Base-by-base conservation (phyloP, 2,888 invertebrate genomes). In the Drosophila dives region DNA sequence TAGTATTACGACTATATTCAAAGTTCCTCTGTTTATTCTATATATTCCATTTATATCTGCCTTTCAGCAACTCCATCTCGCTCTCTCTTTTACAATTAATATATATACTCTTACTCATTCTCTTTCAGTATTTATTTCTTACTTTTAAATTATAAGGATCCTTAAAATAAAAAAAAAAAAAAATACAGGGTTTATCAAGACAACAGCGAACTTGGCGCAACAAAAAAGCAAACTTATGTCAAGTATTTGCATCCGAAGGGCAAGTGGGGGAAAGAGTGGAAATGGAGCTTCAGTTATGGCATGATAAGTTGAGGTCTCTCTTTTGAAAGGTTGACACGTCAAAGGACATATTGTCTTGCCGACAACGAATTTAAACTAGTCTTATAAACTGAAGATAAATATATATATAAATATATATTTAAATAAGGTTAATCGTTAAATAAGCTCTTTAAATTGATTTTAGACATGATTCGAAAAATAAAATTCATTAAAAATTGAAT, bases 331-430 rank as follows among this genome's bases (percentile, higher is more conserved):
- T 49, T 58, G 71, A 71, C 71, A 59, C 48, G 53, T 17, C 61
- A 79, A 78, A 75, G 77, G 77, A 77, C 79, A 78, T 50, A 45
- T 40, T 29, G 8, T 48, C 53, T 56, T 40, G 48, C 51, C 34
- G 40, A 15, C 48, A 26, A 32, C 49, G 29, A 33, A 51, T n/a
- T 38, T n/a, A 23, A 51, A 53, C 64, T 48, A 53, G 53, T 23
- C 50, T 2, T 11, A 48, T 29, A 53, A 58, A 34, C 45, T 49
- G 20, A 20, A 42, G 23, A 45, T 23, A 45, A 2, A 45, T 23
- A 23, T 45, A 38, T 38, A 45, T 45, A 45, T 23, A n/a, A n/a
- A 23, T 45, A 17, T 17, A 45, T 45, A 23, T 23, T 23, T 15
- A 23, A 26, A 4, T 15, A 15, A 2, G 23, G 8, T 8, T 23